phyloP scores from a whole-genome alignment of 2,797 vertebrate species.

The Hemibagrus guttatus region DNA sequence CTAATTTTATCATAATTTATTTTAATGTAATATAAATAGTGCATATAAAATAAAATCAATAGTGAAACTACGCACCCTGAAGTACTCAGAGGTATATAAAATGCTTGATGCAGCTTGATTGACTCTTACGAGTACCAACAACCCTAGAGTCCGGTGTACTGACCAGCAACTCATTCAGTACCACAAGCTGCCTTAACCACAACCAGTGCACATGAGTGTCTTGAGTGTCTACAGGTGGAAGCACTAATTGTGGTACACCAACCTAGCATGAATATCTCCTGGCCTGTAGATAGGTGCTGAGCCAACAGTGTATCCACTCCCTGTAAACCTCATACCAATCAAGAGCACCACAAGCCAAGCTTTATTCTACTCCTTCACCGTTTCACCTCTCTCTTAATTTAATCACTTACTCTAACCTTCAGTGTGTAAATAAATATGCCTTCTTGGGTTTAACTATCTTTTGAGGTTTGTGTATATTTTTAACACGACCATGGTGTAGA shows the following conservation, averaged over 20 bases:
- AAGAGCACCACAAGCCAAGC: not conserved
- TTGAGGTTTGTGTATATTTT: not conserved
- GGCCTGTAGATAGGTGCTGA: not conserved
- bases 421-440: not conserved
- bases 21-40: not conserved
- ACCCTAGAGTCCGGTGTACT: not conserved
- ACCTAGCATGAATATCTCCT: not conserved
- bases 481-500: not conserved
- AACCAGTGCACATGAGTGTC: not conserved
- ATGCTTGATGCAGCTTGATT: not conserved
- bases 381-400: not conserved
- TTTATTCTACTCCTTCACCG: not conserved
- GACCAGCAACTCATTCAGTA: not conserved
- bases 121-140: not conserved
- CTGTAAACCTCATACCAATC: not conserved
- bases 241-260: not conserved
- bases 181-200: not conserved
- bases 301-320: not conserved
- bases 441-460: not conserved
- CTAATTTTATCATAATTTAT: not conserved
- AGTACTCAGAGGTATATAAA: no score
- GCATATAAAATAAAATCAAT: not conserved
- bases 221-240: not conserved
- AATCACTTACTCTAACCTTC: not conserved
- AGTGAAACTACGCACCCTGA: not conserved